Evolutionary conservation across 2,888 invertebrate species (phyloP).

Genomic region (Yponomeuta plumbellus): DNA sequence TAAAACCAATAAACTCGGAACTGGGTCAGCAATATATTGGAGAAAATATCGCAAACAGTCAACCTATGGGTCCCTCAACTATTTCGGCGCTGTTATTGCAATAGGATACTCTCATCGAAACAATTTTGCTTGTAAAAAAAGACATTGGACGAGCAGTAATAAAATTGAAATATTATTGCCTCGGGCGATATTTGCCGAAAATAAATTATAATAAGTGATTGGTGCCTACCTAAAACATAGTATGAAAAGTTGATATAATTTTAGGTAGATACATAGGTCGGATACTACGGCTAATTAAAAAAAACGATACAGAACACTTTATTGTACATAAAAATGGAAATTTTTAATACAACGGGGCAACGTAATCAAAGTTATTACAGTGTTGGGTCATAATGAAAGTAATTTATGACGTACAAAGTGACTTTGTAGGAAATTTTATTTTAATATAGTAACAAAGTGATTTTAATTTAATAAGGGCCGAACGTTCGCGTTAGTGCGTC

Average conservation of each 20-base stretch:
- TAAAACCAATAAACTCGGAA: not conserved
- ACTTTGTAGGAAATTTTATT: too few species aligned
- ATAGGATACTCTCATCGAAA: conserved; percentile 7
- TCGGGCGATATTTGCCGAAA: conserved; percentile 2
- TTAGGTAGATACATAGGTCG: too few species aligned
- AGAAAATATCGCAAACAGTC: not conserved
- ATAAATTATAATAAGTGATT: conserved; percentile 8
- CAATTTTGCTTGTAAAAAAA: conserved; percentile 1
- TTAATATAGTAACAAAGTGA: not conserved
- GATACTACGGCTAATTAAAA: too few species aligned
- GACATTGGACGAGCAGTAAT: conserved; percentile 2
- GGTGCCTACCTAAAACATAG: not conserved
- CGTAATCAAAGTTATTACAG: not conserved
- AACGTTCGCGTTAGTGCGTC: not conserved
- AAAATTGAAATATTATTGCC: conserved; percentile 15
- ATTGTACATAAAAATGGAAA: too few species aligned
- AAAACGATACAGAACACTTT: too few species aligned
- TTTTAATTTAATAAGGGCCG: not conserved
- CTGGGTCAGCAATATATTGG: not conserved
- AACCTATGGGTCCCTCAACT: not conserved
- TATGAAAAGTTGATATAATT: not conserved
- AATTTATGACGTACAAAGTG: not conserved
- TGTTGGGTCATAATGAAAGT: not conserved
- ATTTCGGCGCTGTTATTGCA: not conserved
- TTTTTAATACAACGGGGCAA: too few species aligned